phyloP scores from a whole-genome alignment of 2,888 invertebrate genomes.

The Hemicrepidius hirtus region DNA sequence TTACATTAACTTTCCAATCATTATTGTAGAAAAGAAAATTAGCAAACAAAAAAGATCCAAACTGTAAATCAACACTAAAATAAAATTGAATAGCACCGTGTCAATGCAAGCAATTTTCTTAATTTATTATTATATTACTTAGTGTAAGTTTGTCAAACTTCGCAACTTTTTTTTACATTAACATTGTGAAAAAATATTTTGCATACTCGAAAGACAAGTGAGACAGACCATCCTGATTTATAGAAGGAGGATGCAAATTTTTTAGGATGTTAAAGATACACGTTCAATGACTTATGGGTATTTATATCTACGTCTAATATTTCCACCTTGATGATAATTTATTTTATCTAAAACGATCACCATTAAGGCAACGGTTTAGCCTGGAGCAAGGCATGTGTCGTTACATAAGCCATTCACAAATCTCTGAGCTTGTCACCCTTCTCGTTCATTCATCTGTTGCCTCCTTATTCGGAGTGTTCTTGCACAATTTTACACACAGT shows the following conservation, averaged over 20 bases:
- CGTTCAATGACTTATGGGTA: constrained; percentile 25
- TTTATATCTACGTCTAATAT: constrained; percentile 15
- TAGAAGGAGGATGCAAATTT: constrained; percentile 6
- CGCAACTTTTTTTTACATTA: neutral
- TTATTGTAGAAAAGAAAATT: no score
- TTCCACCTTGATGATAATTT: constrained; percentile 40
- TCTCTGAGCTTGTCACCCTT: constrained; percentile 62
- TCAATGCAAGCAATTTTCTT: neutral
- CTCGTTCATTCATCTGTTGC: constrained; percentile 65
- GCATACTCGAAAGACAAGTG: constrained; percentile 11
- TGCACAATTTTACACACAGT: constrained; percentile 66
- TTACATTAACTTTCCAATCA: no score
- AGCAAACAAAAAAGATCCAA: no score
- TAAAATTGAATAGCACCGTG: neutral
- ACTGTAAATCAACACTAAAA: neutral
- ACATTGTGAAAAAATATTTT: constrained; percentile 9
- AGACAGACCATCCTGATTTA: constrained; percentile 9
- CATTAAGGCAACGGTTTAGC: constrained; percentile 40
- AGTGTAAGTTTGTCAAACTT: neutral
- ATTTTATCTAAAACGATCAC: constrained; percentile 38
- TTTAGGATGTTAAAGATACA: constrained; percentile 14
- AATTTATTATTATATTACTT: no score
- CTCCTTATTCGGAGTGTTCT: constrained; percentile 66
- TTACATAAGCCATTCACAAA: constrained; percentile 64
- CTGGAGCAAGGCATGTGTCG: constrained; percentile 44